Evolutionary conservation across 92 coral and sea anemone species (phyloP).

Genomic region (Parazoanthus swiftii): DNA sequence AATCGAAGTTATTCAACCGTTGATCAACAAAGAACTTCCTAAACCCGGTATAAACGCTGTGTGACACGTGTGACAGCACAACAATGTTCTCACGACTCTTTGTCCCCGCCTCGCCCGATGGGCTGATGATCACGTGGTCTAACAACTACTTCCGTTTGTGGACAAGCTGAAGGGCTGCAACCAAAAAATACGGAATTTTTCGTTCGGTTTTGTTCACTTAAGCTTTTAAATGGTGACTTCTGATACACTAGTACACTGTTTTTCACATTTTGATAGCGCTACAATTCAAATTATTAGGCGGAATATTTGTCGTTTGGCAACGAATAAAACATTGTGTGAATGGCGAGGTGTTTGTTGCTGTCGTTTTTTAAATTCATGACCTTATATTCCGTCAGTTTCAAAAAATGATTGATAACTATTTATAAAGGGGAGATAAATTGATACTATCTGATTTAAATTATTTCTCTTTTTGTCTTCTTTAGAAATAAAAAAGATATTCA

Average conservation of each 20-base stretch:
- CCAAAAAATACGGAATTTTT: not conserved
- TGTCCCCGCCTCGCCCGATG: constrained; percentile 12
- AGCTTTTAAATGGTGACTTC: not conserved
- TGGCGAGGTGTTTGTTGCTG: not conserved
- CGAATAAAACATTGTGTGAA: not conserved
- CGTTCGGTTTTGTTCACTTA: not conserved
- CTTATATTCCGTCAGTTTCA: not conserved
- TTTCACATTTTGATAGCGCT: not conserved
- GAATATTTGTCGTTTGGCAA: not conserved
- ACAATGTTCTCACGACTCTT: constrained; percentile 37
- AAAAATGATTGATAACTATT: not conserved
- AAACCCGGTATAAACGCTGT: not conserved
- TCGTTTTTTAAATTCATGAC: not conserved
- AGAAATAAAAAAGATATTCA: not conserved
- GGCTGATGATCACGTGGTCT: constrained; percentile 26
- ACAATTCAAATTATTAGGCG: not conserved
- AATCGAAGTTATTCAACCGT: constrained; percentile 16
- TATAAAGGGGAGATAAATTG: not conserved
- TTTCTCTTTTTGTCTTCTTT: too few relatives aligned
- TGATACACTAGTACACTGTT: not conserved
- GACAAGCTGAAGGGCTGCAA: not conserved
- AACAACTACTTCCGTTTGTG: not conserved
- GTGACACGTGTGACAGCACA: constrained; percentile 41
- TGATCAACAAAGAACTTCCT: constrained; percentile 7
- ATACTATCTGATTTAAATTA: too few relatives aligned